phyloP scores from a whole-genome alignment of 2,113 vertebrate species.

The Platysternon megacephalum region DNA sequence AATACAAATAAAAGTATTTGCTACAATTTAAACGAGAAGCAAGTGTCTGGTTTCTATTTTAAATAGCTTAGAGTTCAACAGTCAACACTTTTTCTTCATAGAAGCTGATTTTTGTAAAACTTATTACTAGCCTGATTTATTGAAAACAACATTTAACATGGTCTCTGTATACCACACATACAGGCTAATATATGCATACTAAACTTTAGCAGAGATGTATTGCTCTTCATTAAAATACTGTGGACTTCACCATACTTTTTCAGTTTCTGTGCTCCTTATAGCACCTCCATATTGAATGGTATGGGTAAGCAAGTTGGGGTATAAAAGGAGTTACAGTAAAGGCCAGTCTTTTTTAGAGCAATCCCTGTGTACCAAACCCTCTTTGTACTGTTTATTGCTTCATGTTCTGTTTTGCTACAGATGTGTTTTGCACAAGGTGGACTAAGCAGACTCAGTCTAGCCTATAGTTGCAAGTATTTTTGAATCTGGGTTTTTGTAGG shows the following conservation, averaged over 20 bases:
- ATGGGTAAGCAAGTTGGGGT: background rate
- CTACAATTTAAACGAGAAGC: background rate
- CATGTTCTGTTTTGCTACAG: background rate
- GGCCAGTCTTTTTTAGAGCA: background rate
- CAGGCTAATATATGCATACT: background rate
- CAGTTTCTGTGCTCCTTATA: background rate
- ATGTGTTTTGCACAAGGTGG: background rate
- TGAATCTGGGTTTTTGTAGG: background rate
- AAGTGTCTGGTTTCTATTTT: background rate
- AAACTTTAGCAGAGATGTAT: background rate
- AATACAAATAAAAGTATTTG: rapidly evolving
- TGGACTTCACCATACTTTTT: background rate
- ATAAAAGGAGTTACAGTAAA: background rate
- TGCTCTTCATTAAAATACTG: background rate
- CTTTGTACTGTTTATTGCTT: background rate
- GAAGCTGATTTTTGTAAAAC: background rate
- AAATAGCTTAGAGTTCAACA: background rate
- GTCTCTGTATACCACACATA: background rate
- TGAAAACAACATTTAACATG: background rate
- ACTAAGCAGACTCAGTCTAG: background rate
- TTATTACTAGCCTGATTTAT: background rate
- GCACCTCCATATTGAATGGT: background rate
- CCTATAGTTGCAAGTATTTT: background rate
- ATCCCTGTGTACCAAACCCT: background rate
- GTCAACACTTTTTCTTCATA: background rate